phyloP scores from a whole-genome alignment of 2,888 invertebrate genomes.

The Muscina levida region DNA sequence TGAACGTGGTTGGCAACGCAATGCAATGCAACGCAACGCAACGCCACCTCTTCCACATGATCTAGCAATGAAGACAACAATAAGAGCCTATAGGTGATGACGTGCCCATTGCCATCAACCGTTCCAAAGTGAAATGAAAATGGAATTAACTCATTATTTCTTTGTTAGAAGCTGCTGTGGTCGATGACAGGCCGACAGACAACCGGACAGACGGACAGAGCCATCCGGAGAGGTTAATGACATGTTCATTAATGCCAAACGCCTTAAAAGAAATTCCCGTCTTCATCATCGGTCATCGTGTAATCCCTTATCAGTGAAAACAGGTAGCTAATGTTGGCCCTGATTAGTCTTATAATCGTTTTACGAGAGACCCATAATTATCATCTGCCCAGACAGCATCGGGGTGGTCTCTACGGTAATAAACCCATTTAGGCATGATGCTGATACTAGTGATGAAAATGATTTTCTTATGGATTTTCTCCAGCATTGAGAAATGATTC shows the following conservation, averaged over 20 bases:
- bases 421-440: conserved; percentile 49
- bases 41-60: no score
- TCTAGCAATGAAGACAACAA: no score
- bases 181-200: conserved; percentile 53
- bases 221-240: conserved; percentile 66
- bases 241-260: conserved; percentile 54
- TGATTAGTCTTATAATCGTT: conserved; percentile 13
- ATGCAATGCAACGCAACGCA: no score
- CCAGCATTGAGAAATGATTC: conserved; percentile 29
- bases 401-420: conserved; percentile 63
- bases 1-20: no score
- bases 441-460: neutral
- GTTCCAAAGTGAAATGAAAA: neutral
- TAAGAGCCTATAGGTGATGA: no score
- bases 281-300: conserved; percentile 20
- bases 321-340: conserved; percentile 54
- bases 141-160: conserved; percentile 59
- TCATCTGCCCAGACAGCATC: conserved; percentile 38
- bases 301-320: conserved; percentile 55
- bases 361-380: conserved; percentile 3
- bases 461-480: neutral
- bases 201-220: no score
- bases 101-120: no score
- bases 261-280: no score
- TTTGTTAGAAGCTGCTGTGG: conserved; percentile 22